A percentile compares a stretch with the other conserved stretches of the same genome.
Conservation (phyloP, 2,113 vertebrate species). For the Amphiprion percula region DNA sequence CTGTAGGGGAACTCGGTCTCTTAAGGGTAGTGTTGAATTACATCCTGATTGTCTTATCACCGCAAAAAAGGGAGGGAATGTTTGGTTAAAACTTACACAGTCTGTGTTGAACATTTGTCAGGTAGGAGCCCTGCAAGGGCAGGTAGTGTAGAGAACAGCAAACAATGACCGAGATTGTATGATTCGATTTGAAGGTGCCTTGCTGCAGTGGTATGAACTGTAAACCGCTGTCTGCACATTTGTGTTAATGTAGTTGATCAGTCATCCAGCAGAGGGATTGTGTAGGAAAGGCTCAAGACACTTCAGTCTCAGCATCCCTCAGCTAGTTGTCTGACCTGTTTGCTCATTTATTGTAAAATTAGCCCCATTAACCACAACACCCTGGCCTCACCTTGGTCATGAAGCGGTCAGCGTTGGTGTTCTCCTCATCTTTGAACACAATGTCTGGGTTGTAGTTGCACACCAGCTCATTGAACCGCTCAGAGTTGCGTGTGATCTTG, state of each 20-base stretch:
- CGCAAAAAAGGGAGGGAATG: constrained; percentile 45
- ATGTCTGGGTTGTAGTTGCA: constrained; percentile 99
- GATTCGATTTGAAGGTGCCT: constrained; percentile 22
- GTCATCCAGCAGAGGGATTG: constrained; percentile 26
- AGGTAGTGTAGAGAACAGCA: constrained; percentile 16
- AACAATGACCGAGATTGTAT: constrained; percentile 37
- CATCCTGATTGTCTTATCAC: constrained; percentile 73
- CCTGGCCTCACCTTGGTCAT: constrained; percentile 93
- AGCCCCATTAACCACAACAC: neutral
- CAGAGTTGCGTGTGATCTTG: constrained; percentile 93
- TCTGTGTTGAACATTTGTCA: constrained; percentile 53
- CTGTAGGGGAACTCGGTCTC: constrained; percentile 51
- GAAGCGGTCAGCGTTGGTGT: constrained; percentile 95
- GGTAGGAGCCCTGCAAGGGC: constrained; percentile 34
- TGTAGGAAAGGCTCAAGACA: constrained; percentile 1
- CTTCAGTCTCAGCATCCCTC: constrained; percentile 30
- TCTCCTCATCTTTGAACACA: constrained; percentile 99
- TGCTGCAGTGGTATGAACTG: neutral
- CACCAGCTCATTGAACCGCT: constrained; percentile 96
- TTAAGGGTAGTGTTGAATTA: constrained; percentile 72
- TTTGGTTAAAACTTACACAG: constrained; percentile 63
- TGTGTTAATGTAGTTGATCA: constrained; percentile 21
- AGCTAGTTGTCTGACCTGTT: neutral
- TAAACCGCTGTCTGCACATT: constrained; percentile 2
- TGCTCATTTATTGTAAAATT: neutral